Evolutionary conservation across 37 sponge, comb jelly and placozoan genomes (phyloP).

Genomic region (Petrosia ficiformis): DNA sequence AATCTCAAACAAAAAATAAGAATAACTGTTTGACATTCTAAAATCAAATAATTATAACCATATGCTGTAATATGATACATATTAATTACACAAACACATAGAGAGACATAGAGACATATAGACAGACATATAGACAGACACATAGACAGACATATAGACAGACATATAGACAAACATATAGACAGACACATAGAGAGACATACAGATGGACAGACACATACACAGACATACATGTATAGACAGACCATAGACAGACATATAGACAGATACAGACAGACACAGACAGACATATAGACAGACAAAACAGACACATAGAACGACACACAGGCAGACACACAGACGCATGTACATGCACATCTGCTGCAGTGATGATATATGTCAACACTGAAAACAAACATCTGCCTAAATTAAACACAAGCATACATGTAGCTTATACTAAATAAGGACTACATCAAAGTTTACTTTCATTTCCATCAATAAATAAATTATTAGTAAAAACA

Average conservation of each 20-base stretch:
- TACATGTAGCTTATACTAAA: no score
- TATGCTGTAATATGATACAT: not conserved
- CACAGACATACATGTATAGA: not conserved
- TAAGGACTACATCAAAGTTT: no score
- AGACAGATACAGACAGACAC: not conserved
- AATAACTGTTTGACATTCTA: not conserved
- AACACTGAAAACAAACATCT: no score
- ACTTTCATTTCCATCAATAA: no score
- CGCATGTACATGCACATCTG: slow-evolving; percentile 1
- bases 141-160: not conserved
- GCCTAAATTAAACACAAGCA: no score
- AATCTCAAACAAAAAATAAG: no score
- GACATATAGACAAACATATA: slow-evolving; percentile 5
- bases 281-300: not conserved
- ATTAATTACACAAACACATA: not conserved
- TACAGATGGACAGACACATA: not conserved
- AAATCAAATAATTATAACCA: not conserved
- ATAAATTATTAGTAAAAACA: no score
- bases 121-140: not conserved
- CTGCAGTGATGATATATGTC: no score
- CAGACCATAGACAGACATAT: not conserved
- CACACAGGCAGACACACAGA: slow-evolving; percentile 20
- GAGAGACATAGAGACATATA: not conserved
- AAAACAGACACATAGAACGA: slow-evolving; percentile 18
- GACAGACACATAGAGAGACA: slow-evolving; percentile 10